Base-by-base conservation (phyloP, 1,140 invertebrate genomes). In the Tetramorium simillimum region DNA sequence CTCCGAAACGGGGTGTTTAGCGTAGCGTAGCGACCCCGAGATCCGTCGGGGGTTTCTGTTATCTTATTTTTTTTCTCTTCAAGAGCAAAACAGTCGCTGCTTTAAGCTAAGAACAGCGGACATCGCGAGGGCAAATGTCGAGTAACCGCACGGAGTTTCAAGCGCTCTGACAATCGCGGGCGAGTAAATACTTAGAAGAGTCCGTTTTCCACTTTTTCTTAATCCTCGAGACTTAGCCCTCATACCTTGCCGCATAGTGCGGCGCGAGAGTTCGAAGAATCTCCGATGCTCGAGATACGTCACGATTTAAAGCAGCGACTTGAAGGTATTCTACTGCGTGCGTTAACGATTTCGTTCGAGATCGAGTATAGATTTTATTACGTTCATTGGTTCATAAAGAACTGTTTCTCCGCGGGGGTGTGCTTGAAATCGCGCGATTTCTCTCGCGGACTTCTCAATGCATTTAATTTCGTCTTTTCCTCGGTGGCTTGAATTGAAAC, bases 121-220 rank as follows among this genome's bases (percentile, higher is more conserved):
- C 43, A 62, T 62, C 56, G 53, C 56, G 56, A 46, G 16, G 37
- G 16, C 33, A 12, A 28, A 28, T 14, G 24, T 67, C 21, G 33
- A 56, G 18, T 28, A 24, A 28, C 24, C 33, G 43, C 33, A 21
- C 28, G 28, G 5, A 65, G 60, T 24, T 76, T n/a, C 2, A 43
- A 16, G 43, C 76, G 58, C 58, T 65, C 43, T 65, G 76, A 78
- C 76, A 78, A 78, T 78, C 76, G 72, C 28, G 46, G 43, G 72
- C 49, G 63, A 53, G 46, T 46, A 49, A 53, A 53, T 21, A 40
- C 16, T 69, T 81, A 65, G 60, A 78, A 78, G 28, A 43, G 60
- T 60, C 46, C 43, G 46, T 69, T 80, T 67, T 67, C 37, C 63
- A 80, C 43, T 69, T 80, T 69, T 81, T 70, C 77, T 24, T 69